Percentiles rank a stretch among this genome's conserved stretches.
These are phyloP conservation scores for Brotogeris chrysoptera DNA, from an alignment of 2,797 vertebrate species.

Conservation along the genomic window DNA sequence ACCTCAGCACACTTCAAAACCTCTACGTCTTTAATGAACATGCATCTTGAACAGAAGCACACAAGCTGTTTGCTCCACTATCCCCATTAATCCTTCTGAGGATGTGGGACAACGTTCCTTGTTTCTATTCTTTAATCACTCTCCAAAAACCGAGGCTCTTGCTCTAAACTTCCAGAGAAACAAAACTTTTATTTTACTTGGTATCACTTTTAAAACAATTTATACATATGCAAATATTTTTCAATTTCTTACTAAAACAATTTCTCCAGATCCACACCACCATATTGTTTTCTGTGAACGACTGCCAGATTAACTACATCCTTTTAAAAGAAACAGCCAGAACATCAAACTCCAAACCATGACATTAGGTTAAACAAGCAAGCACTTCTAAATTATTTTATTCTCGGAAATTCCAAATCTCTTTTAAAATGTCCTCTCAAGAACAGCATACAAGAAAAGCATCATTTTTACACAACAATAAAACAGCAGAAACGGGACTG, in stretches of 20 bases:
- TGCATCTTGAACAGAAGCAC: not conserved
- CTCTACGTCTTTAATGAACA: not conserved
- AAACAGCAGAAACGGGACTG: not conserved
- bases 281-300: conserved; percentile 26
- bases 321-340: conserved; percentile 8
- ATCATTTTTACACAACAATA: not conserved
- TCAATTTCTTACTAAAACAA: conserved; percentile 39
- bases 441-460: not conserved
- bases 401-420: not conserved
- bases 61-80: not conserved
- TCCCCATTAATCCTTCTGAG: not conserved
- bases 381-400: not conserved
- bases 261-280: not conserved
- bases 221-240: conserved; percentile 39
- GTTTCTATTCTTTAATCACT: not conserved
- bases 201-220: conserved; percentile 36
- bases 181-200: conserved; percentile 5
- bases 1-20: not conserved
- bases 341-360: not conserved
- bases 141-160: not conserved
- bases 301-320: conserved; percentile 17
- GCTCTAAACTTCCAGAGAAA: conserved; percentile 6
- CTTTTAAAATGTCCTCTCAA: not conserved
- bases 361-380: conserved; percentile 6
- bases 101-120: not conserved